A percentile compares a stretch with the other conserved stretches of the same genome.
phyloP scores from a whole-genome alignment of 2,888 invertebrate genomes.

The Plebejus melissa region DNA sequence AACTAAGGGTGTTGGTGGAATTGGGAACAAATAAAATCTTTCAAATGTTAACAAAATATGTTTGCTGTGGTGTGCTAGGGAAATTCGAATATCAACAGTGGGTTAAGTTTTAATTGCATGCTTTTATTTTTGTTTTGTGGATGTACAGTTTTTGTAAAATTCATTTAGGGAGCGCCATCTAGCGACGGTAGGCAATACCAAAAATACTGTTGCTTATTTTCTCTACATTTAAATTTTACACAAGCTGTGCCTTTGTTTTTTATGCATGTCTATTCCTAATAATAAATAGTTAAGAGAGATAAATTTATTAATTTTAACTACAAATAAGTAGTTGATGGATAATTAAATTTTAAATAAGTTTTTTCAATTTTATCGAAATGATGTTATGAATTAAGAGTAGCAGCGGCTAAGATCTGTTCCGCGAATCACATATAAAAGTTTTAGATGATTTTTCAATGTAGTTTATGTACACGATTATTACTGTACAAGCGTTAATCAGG shows the following conservation, averaged over 20 bases:
- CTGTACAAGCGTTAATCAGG: constrained; percentile 73
- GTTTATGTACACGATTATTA: constrained; percentile 62
- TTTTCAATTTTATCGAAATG: constrained; percentile 44
- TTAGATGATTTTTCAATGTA: constrained; percentile 76
- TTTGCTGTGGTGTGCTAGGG: not conserved
- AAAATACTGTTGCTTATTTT: constrained; percentile 25
- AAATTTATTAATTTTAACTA: constrained; percentile 61
- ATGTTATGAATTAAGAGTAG: constrained; percentile 69
- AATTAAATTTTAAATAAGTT: constrained; percentile 51
- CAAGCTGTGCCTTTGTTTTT: constrained; percentile 12
- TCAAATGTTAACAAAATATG: not conserved
- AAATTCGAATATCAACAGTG: not conserved
- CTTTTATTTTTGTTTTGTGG: constrained; percentile 11
- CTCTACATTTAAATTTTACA: not conserved
- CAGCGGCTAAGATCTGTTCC: constrained; percentile 39
- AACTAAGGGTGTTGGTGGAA: not conserved
- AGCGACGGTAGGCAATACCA: not conserved
- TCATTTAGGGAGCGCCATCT: not conserved
- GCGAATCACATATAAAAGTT: constrained; percentile 58
- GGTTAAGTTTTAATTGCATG: constrained; percentile 12
- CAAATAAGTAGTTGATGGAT: constrained; percentile 56
- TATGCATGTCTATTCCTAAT: constrained; percentile 47
- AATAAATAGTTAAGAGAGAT: constrained; percentile 53
- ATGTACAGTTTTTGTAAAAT: not conserved
- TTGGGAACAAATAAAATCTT: not conserved